These are phyloP conservation scores for Plebejus melissa DNA, from an alignment of 2,888 invertebrate genomes.

Conservation along the genomic window DNA sequence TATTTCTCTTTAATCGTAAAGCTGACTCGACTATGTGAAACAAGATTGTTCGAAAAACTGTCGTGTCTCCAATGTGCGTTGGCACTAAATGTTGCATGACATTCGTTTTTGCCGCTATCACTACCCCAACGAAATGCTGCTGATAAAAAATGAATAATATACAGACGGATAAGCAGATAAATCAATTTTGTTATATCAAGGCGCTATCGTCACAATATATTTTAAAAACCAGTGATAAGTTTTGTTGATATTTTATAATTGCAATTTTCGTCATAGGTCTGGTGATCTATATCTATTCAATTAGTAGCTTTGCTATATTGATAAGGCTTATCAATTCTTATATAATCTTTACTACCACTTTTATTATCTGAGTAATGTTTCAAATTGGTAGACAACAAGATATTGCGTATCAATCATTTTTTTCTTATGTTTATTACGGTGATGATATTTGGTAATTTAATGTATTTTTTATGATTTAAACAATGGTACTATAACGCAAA, in stretches of 20 bases:
- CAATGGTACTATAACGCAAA: no score
- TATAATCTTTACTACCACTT: no score
- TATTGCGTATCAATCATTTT: no score
- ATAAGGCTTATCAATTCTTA: no score
- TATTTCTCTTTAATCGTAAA: no score
- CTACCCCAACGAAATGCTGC: background rate
- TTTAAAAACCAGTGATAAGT: background rate
- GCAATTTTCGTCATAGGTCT: slow-evolving; percentile 2
- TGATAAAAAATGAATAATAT: background rate
- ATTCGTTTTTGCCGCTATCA: background rate
- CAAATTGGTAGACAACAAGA: no score
- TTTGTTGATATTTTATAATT: slow-evolving; percentile 19
- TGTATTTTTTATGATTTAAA: no score
- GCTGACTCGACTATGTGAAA: no score
- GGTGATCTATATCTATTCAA: slow-evolving; percentile 13
- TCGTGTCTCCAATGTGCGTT: no score
- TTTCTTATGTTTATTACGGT: no score
- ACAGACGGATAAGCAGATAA: background rate
- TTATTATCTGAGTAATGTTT: background rate
- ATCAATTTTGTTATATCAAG: background rate
- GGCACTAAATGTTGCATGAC: background rate
- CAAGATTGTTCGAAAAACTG: no score
- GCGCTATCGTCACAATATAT: background rate
- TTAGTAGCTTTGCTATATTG: background rate
- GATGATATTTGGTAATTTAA: no score